Evolutionary conservation across 2,888 invertebrate genomes (phyloP).

Genomic region (Scaptomyza cyrtandrae): DNA sequence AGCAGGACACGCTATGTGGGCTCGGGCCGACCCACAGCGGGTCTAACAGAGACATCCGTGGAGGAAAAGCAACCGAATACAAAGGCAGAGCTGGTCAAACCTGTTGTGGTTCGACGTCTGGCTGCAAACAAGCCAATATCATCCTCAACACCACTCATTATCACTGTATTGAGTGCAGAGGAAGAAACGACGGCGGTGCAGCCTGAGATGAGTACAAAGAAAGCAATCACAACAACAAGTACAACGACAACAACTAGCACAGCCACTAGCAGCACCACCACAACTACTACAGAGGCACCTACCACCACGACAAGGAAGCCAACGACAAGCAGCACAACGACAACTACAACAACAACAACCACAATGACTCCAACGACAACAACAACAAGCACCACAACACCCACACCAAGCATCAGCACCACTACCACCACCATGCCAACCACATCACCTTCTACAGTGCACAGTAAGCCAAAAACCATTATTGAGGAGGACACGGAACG

Average conservation of each 20-base stretch:
- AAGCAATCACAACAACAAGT: slow-evolving; percentile 5
- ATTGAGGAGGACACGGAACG: slow-evolving; percentile 77
- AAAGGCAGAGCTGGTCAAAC: slow-evolving; percentile 29
- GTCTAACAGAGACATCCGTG: slow-evolving; percentile 30
- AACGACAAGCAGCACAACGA: slow-evolving; percentile 19
- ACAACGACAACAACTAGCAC: slow-evolving; percentile 19
- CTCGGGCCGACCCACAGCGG: slow-evolving; percentile 66
- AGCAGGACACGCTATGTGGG: slow-evolving; percentile 67
- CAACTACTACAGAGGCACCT: slow-evolving; percentile 12
- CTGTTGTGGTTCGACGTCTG: slow-evolving; percentile 47
- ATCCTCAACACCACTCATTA: slow-evolving; percentile 80
- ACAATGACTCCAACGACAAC: slow-evolving; percentile 25
- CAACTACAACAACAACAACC: slow-evolving; percentile 22
- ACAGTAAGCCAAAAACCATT: slow-evolving; percentile 52
- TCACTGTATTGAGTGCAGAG: slow-evolving; percentile 81
- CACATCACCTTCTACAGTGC: slow-evolving; percentile 27
- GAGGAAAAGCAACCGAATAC: slow-evolving; percentile 31
- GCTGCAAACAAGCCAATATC: slow-evolving; percentile 38
- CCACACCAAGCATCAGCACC: slow-evolving; percentile 8
- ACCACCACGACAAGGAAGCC: slow-evolving; percentile 23
- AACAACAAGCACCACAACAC: slow-evolving; percentile 28
- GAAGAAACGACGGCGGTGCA: slow-evolving; percentile 64
- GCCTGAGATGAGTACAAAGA: slow-evolving; percentile 9
- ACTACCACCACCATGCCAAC: slow-evolving; percentile 30
- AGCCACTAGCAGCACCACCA: slow-evolving; percentile 17